A percentile compares a stretch with the other conserved stretches of the same genome.
These are phyloP conservation scores for Otus sunia DNA, from an alignment of 2,113 vertebrate genomes.

Conservation along the genomic window DNA sequence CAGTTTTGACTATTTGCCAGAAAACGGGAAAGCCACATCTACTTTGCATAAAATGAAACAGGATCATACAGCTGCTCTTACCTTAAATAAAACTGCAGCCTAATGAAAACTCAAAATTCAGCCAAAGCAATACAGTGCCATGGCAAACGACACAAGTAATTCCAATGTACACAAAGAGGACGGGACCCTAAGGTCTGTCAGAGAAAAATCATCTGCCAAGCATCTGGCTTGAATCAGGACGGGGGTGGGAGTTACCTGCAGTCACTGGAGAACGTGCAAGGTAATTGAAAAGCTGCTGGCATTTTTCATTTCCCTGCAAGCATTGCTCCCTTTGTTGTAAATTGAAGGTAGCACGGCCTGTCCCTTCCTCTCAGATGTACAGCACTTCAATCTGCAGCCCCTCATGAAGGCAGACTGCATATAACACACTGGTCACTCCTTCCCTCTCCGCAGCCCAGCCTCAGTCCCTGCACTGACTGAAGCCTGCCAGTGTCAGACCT, in stretches of 20 bases:
- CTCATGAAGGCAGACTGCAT: accelerated
- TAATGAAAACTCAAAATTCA: neutral
- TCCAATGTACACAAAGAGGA: neutral
- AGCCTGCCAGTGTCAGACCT: neutral
- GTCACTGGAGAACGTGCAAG: neutral
- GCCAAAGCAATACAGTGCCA: accelerated
- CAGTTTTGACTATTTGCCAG: neutral
- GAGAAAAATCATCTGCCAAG: neutral
- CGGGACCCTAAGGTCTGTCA: neutral
- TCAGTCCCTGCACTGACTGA: neutral
- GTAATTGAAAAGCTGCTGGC: neutral
- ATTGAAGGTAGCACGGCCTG: neutral
- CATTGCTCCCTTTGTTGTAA: neutral
- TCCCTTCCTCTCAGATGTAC: neutral
- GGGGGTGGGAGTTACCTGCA: constrained; percentile 3
- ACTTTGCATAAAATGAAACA: neutral
- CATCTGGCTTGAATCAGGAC: neutral
- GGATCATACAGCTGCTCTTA: neutral
- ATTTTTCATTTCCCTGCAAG: neutral
- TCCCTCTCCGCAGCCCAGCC: neutral
- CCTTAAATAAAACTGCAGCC: neutral
- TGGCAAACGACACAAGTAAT: neutral
- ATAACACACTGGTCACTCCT: accelerated
- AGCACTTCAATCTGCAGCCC: accelerated
- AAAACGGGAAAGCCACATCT: neutral